These are phyloP conservation scores for Toxonevra muliebris DNA, from an alignment of 2,888 invertebrate genomes.

Conservation along the genomic window DNA sequence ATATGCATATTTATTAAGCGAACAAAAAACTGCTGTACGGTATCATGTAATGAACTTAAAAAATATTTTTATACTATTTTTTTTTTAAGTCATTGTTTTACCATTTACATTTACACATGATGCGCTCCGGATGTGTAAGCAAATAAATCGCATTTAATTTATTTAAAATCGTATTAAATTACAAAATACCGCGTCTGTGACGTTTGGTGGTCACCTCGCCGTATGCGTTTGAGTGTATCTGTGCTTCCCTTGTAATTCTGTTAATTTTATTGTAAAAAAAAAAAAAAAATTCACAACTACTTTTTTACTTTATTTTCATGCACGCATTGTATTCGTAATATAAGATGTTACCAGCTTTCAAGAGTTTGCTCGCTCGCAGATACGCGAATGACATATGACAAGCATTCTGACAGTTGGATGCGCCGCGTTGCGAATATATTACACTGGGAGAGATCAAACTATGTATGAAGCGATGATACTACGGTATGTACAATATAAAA, in stretches of 20 bases:
- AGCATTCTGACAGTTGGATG: conserved; percentile 23
- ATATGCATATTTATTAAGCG: too few relatives aligned
- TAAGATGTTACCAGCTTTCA: conserved; percentile 10
- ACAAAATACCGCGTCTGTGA: conserved; percentile 46
- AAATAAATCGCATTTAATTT: conserved; percentile 61
- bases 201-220: conserved; percentile 22
- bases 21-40: too few relatives aligned
- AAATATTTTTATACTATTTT: too few relatives aligned
- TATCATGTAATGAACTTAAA: too few relatives aligned
- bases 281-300: neutral
- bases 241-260: conserved; percentile 7
- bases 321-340: neutral
- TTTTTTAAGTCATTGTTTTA: too few relatives aligned
- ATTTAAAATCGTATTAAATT: conserved; percentile 63
- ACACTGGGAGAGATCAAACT: too few relatives aligned
- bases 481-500: too few relatives aligned
- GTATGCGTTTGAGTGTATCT: conserved; percentile 9
- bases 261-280: conserved; percentile 23
- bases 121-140: conserved; percentile 56
- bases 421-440: neutral
- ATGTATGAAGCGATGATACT: too few relatives aligned
- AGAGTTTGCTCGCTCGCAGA: conserved; percentile 15
- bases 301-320: neutral
- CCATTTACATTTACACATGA: conserved; percentile 40
- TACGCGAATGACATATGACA: conserved; percentile 27